Evolutionary conservation across 2,797 vertebrate genomes (phyloP).

Genomic region (Acanthiza pusilla): DNA sequence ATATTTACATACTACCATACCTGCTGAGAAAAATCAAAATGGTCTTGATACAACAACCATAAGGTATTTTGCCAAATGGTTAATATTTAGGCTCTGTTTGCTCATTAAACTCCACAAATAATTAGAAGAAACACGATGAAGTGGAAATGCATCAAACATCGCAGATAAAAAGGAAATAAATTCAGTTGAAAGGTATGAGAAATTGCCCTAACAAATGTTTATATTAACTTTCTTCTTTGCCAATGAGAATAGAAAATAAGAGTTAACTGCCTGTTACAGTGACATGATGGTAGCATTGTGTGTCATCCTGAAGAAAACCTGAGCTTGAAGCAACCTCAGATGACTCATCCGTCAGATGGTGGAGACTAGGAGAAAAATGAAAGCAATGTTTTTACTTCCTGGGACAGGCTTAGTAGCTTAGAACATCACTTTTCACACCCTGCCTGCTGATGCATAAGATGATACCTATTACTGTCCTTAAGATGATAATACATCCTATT

Average conservation of each 20-base stretch:
- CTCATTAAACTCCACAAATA: neutral
- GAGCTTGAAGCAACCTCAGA: slow-evolving; percentile 69
- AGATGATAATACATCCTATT: slow-evolving; percentile 53
- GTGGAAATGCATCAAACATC: neutral
- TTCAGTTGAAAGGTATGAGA: neutral
- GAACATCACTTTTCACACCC: slow-evolving; percentile 60
- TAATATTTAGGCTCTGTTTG: neutral
- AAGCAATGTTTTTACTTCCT: slow-evolving; percentile 65
- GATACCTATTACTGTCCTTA: slow-evolving; percentile 64
- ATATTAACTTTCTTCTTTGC: slow-evolving; percentile 49
- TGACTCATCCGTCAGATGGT: slow-evolving; percentile 68
- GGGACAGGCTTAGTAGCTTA: slow-evolving; percentile 34
- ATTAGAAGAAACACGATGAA: neutral
- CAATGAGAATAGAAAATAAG: slow-evolving; percentile 45
- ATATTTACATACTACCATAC: neutral
- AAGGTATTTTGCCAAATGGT: neutral
- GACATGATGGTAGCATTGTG: slow-evolving; percentile 63
- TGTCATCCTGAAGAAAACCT: slow-evolving; percentile 69
- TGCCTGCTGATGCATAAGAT: slow-evolving; percentile 55
- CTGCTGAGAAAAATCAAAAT: slow-evolving; percentile 19
- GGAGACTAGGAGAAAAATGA: slow-evolving; percentile 69
- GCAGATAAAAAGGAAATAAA: slow-evolving; percentile 30
- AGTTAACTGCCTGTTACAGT: slow-evolving; percentile 68
- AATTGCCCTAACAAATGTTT: slow-evolving; percentile 22
- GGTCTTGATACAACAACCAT: neutral